Percentiles rank a stretch among this genome's conserved stretches.
These are phyloP conservation scores for Sarcophaga variegata DNA, from an alignment of 2,888 invertebrate species.

Conservation along the genomic window DNA sequence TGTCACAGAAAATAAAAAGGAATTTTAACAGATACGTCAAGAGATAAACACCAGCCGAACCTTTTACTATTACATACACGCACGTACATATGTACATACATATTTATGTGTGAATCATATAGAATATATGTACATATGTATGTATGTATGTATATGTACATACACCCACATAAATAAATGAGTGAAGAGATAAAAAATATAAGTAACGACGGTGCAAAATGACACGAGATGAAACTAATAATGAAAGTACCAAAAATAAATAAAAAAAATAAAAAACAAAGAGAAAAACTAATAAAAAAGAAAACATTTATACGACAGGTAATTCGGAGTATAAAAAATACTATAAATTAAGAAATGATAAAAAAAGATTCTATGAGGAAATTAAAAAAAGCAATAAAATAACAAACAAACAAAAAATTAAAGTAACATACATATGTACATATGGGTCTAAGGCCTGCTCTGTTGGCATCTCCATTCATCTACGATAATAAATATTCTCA, in stretches of 20 bases:
- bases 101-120: neutral
- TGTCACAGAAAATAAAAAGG: constrained; percentile 64
- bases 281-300: constrained; percentile 43
- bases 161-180: constrained; percentile 11
- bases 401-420: neutral
- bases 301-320: constrained; percentile 57
- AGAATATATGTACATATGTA: neutral
- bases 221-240: constrained; percentile 63
- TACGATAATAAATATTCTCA: neutral
- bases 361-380: constrained; percentile 11
- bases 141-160: neutral
- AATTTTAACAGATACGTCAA: constrained; percentile 66
- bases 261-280: constrained; percentile 19
- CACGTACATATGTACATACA: constrained; percentile 3
- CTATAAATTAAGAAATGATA: constrained; percentile 19
- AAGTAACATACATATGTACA: neutral
- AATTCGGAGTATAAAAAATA: constrained; percentile 12
- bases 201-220: constrained; percentile 49
- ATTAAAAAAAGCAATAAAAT: constrained; percentile 24
- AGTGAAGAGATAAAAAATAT: constrained; percentile 30
- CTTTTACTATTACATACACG: constrained; percentile 27
- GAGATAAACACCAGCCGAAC: constrained; percentile 55
- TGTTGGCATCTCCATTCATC: no score
- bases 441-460: neutral
- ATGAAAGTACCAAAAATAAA: constrained; percentile 26